Percentiles rank a stretch among this genome's conserved stretches.
Evolutionary conservation across 2,888 invertebrate genomes (phyloP).

Genomic region (Cephus spinipes): DNA sequence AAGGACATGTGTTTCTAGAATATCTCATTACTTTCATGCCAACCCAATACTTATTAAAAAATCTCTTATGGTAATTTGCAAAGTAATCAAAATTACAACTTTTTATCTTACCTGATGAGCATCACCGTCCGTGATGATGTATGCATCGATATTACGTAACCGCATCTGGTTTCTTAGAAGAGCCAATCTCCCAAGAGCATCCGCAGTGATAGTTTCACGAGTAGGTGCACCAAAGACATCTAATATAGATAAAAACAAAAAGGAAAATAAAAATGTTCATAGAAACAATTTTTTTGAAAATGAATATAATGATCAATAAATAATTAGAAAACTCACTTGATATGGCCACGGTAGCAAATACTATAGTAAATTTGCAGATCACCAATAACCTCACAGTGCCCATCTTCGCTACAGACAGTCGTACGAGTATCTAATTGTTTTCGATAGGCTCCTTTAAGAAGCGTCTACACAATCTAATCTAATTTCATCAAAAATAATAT

Average conservation of each 20-base stretch:
- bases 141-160: constrained; percentile 14
- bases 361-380: neutral
- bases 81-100: neutral
- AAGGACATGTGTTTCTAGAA: too few relatives aligned
- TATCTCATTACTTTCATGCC: too few relatives aligned
- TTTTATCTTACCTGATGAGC: constrained; percentile 20
- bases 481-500: neutral
- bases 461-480: neutral
- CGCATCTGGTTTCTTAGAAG: constrained; percentile 18
- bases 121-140: constrained; percentile 18
- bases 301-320: neutral
- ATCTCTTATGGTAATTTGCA: neutral
- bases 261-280: neutral
- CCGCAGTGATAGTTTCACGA: neutral
- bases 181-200: constrained; percentile 10
- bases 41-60: neutral
- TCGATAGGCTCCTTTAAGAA: neutral
- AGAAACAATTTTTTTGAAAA: neutral
- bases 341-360: neutral
- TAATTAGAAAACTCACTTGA: neutral
- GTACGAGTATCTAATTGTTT: neutral
- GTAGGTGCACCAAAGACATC: neutral
- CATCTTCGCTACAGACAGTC: neutral
- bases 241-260: neutral
- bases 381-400: neutral